Evolutionary conservation across 2,113 vertebrate species (phyloP), one percentile per base, ranked within the genome.

Genomic region (Pampusana beccarii): DNA sequence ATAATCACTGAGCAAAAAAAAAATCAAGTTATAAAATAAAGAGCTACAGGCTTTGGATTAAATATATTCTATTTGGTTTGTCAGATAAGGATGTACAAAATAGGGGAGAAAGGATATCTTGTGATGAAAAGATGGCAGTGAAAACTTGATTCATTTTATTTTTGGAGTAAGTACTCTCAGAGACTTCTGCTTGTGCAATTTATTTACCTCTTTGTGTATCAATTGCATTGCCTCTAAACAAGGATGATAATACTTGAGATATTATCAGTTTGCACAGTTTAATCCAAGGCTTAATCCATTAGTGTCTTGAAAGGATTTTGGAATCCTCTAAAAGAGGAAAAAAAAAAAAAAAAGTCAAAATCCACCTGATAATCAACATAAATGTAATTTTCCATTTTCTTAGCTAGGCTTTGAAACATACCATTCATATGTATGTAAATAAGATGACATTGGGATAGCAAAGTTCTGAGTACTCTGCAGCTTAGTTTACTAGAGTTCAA

Each of bases 1-100:
- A 77, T 86, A 93, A 95, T 88, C 80, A 77, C 31, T 13, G 16
- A 85, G 62, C 74, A 82, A 90, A 69, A 90, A 69, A 90, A 17
- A 70, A 89, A 82, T 38, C 0, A 1, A 50, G 66, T 79, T 21
- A 54, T 29, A 80, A 67, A 95, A 66, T 26, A 5, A 79, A 82
- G 71, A 91, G 54, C 70, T 61, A 54, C 25, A 54, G 57, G 50
- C 56, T 88, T 92, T 42, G 64, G 33, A 58, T 88, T 73, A 73
- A 84, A 71, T 40, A 42, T 6, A 56, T 86, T 73, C 78, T 23
- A 23, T 21, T 74, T 88, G 40, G 0, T 72, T 75, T 92, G 46
- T 84, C 77, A 91, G 87, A 93, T 90, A 65, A 85, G 62, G 10
- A 36, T 38, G 44, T 69, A 73, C 11, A 58, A 62, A 71, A 72